Evolutionary conservation across 92 coral and sea anemone species (phyloP).

Genomic region (Chrysogorgia sp.): DNA sequence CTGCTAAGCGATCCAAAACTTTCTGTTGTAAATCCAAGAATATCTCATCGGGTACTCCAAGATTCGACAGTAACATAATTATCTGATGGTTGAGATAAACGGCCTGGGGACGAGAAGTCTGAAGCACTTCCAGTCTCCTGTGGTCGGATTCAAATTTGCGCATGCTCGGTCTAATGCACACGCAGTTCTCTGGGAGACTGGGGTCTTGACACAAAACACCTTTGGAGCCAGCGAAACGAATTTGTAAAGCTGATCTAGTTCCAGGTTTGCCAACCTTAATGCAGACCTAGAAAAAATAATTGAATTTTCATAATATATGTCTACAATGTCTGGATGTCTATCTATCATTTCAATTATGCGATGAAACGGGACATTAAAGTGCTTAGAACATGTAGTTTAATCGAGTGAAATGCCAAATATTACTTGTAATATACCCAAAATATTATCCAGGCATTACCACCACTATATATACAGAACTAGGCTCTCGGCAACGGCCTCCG

Average conservation of each 20-base stretch:
- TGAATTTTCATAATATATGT: background rate
- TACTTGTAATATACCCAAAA: too few species aligned
- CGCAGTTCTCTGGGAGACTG: constrained; percentile 60
- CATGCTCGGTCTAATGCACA: constrained; percentile 89
- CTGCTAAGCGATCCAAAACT: constrained; percentile 82
- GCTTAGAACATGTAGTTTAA: too few species aligned
- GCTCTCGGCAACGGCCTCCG: too few species aligned
- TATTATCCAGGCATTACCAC: too few species aligned
- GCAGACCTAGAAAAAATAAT: constrained; percentile 27
- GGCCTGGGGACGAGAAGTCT: constrained; percentile 98
- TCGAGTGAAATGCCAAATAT: too few species aligned
- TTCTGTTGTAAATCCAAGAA: constrained; percentile 76
- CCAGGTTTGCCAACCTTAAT: constrained; percentile 17
- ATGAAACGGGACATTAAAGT: too few species aligned
- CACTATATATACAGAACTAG: too few species aligned
- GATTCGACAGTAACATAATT: constrained; percentile 89
- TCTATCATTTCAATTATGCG: too few species aligned
- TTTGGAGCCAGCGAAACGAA: constrained; percentile 95
- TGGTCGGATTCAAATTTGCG: constrained; percentile 84
- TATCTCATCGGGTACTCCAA: constrained; percentile 91
- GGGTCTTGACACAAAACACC: constrained; percentile 88
- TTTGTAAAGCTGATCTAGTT: constrained; percentile 79
- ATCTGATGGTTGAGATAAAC: constrained; percentile 91
- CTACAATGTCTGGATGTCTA: background rate
- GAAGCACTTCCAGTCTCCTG: constrained; percentile 89